These are phyloP conservation scores for Cheilosia vulpina DNA, from an alignment of 2,888 invertebrate genomes.

Conservation along the genomic window DNA sequence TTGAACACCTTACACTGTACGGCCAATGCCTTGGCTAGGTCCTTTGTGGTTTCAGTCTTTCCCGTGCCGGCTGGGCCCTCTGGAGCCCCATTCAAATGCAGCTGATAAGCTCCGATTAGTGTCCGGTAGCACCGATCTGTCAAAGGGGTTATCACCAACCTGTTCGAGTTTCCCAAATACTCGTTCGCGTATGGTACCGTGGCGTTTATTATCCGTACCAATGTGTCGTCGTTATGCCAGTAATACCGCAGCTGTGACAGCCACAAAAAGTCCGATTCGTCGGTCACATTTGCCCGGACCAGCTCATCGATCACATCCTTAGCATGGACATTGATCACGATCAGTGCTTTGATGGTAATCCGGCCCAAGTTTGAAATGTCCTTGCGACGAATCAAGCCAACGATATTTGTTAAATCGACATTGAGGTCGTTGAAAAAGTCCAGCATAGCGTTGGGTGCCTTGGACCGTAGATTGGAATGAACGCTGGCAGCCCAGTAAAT, in stretches of 20 bases:
- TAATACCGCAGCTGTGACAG: slow-evolving; percentile 89
- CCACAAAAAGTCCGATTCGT: slow-evolving; percentile 89
- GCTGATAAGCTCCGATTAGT: slow-evolving; percentile 88
- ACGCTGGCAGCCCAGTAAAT: slow-evolving; percentile 88
- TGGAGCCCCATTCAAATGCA: slow-evolving; percentile 88
- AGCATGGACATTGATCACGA: slow-evolving; percentile 89
- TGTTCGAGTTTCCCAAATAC: slow-evolving; percentile 88
- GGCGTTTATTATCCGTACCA: slow-evolving; percentile 88
- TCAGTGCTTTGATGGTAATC: slow-evolving; percentile 88
- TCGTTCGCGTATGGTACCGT: slow-evolving; percentile 89
- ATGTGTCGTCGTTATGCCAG: slow-evolving; percentile 85
- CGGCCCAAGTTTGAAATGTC: slow-evolving; percentile 85
- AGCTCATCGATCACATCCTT: slow-evolving; percentile 87
- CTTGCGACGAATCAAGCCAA: slow-evolving; percentile 85
- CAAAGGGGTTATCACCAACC: slow-evolving; percentile 86
- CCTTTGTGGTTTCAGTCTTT: slow-evolving; percentile 96
- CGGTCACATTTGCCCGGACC: slow-evolving; percentile 84
- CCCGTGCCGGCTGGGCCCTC: slow-evolving; percentile 93
- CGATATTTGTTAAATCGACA: slow-evolving; percentile 85
- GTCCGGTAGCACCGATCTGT: slow-evolving; percentile 89
- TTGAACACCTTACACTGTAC: slow-evolving; percentile 92
- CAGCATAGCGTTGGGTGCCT: slow-evolving; percentile 82
- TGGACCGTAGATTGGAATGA: slow-evolving; percentile 84
- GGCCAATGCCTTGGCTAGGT: slow-evolving; percentile 95
- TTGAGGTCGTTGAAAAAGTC: slow-evolving; percentile 83